Base-by-base conservation (phyloP, 2,113 vertebrate species). In the Eulemur macaco region DNA sequence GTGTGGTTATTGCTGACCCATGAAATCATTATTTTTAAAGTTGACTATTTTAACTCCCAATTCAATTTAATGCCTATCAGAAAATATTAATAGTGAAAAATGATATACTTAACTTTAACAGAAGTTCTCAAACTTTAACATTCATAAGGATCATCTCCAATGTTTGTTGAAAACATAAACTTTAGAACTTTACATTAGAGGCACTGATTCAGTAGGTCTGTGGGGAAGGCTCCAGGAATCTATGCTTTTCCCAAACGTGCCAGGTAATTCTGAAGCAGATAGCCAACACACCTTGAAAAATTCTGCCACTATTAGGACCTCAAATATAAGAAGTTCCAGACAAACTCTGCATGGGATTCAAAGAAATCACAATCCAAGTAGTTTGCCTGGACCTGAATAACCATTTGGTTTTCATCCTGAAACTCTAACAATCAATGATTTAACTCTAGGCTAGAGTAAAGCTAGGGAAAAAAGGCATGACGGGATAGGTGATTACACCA, bases 1-100 rank as follows among this genome's bases (percentile, higher is more conserved):
- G 20, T 27, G 86, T 37, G 29, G 17, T 60, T 87, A 73, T 73
- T 88, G 29, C 8, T 64, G 60, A 91, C 73, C 15, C 78, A 71
- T 80, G 45, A 93, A 88, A 91, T 91, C 17, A 37, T 84, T 77
- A 81, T 81, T 88, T 96, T 85, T 69, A n/a, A 95, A 81, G 25
- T 73, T 86, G 5, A 56, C 11, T 89, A 73, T 83, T 96, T 91
- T 45, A 93, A 95, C 5, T 5, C 15, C 45, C 45, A 85, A 74
- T 86, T 95, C 77, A 78, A 82, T 27, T 71, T 90, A 87, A 92
- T 94, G 8, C 9, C 84, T 85, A 69, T 39, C 83, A 45, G 29
- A 86, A 91, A 87, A 85, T 56, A 56, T 56, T 54, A 54, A 20
- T 58, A 64, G 42, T 78, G 20, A 18, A 91, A 95, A 81, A n/a